Evolutionary conservation across 2,113 vertebrate species (phyloP).

Genomic region (Indicator maculatus): DNA sequence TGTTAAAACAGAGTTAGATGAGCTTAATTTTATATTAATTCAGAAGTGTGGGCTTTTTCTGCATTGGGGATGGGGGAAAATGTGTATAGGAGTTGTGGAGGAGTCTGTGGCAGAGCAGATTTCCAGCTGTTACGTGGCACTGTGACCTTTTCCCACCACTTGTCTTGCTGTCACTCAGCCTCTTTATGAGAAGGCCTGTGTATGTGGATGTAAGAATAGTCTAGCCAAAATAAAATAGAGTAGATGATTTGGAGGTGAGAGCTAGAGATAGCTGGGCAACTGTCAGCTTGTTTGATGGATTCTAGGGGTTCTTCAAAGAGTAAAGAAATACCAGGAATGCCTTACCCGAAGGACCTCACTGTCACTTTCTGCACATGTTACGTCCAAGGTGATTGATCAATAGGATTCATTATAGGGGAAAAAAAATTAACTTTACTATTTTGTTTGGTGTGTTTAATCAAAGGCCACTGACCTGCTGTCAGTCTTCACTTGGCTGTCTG

Average conservation of each 20-base stretch:
- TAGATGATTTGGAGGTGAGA: not conserved
- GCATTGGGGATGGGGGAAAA: not conserved
- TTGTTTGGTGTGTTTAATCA: not conserved
- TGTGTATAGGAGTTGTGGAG: not conserved
- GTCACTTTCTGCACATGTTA: not conserved
- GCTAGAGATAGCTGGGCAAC: not conserved
- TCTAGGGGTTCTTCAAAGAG: not conserved
- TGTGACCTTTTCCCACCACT: not conserved
- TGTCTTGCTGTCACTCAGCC: not conserved
- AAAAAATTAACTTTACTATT: not conserved
- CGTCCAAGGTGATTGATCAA: not conserved
- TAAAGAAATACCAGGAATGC: not conserved
- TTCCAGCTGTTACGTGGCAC: not conserved
- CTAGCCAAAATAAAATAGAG: not conserved
- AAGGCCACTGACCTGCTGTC: not conserved
- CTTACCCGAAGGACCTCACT: not conserved
- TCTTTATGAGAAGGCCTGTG: not conserved
- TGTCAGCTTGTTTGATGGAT: not conserved
- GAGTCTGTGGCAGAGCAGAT: not conserved
- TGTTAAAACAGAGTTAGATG: slow-evolving; percentile 10
- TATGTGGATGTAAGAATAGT: not conserved
- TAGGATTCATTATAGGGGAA: not conserved
- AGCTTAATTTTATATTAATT: slow-evolving; percentile 14
- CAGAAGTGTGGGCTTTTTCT: not conserved
- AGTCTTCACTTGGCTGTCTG: not conserved